Evolutionary conservation across 2,113 vertebrate genomes (phyloP).

Genomic region (Calyptommatus sinebrachiatus): DNA sequence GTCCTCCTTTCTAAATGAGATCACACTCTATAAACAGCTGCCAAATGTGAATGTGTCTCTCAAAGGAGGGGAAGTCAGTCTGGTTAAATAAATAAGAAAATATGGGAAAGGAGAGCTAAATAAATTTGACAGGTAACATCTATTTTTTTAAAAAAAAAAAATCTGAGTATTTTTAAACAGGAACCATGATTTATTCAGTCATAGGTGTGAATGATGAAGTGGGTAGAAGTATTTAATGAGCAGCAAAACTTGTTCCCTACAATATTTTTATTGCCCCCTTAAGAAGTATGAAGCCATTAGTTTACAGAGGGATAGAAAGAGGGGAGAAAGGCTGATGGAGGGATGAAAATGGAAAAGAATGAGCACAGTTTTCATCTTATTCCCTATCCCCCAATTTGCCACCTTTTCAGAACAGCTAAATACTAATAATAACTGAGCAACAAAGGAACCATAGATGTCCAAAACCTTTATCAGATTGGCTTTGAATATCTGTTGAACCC

Average conservation of each 20-base stretch:
- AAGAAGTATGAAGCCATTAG: neutral
- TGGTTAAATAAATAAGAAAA: conserved; percentile 10
- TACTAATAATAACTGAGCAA: no score
- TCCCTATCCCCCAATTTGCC: no score
- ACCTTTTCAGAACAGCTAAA: no score
- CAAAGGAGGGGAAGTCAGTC: neutral
- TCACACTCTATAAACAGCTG: conserved; percentile 12
- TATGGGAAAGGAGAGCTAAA: conserved; percentile 3
- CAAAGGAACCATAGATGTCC: no score
- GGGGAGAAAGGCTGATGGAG: neutral
- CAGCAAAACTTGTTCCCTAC: neutral
- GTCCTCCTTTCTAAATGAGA: conserved; percentile 8
- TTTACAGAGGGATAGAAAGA: neutral
- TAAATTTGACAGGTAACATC: neutral
- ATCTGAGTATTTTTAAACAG: neutral
- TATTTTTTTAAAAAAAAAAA: no score
- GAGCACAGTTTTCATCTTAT: no score
- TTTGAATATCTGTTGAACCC: no score
- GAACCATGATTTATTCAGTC: neutral
- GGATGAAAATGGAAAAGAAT: no score
- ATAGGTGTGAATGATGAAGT: neutral
- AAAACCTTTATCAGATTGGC: no score
- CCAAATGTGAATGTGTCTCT: conserved; percentile 15
- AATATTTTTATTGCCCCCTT: neutral
- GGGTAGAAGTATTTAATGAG: neutral